Evolutionary conservation across 2,888 invertebrate species (phyloP), one percentile per base, ranked within the genome.

Genomic region (Microchrysa polita): DNA sequence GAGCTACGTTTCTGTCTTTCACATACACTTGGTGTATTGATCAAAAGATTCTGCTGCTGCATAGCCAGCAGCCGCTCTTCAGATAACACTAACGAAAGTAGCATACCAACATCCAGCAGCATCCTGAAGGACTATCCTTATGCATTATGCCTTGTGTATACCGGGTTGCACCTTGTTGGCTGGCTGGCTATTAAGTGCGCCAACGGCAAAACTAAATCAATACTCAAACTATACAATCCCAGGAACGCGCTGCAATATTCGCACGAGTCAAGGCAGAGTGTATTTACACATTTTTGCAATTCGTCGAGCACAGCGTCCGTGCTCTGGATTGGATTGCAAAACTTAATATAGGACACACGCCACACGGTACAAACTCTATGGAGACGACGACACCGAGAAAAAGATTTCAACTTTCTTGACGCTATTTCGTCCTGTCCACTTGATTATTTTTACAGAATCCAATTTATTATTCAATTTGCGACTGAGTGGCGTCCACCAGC

Each of bases 381-480:
- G 2, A 34, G 2, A 34, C 42, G 14, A 61, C 61, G 42, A 16
- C 42, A 40, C 12, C 16, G 2, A 34, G n/a, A 20, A 12, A 57
- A 60, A 12, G 23, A n/a, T 42, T 34, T 34, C 61, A 61, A 16
- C 40, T 40, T 40, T 42, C 61, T 42, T 34, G 42, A 34, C 61
- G 10, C 14, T 59, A n/a, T 7, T 23, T 42, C 22, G 27, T 23
- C 20, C 40, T 42, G 18, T 44, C 42, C 65, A 20, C 20, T 65
- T 65, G 65, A 48, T 65, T 65, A 65, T 44, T 65, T 65, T 65
- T 22, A 44, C 65, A 48, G 65, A 44, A 65, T 65, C 65, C 65
- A 65, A 65, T 48, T 65, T 69, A 69, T 55, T 55, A 69, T 55
- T 40, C 55, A 55, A 55, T 69, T 69, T 69, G 57, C 69, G 69